Evolutionary conservation across 2,113 vertebrate genomes (phyloP).

Genomic region (Emydura subglobosa): DNA sequence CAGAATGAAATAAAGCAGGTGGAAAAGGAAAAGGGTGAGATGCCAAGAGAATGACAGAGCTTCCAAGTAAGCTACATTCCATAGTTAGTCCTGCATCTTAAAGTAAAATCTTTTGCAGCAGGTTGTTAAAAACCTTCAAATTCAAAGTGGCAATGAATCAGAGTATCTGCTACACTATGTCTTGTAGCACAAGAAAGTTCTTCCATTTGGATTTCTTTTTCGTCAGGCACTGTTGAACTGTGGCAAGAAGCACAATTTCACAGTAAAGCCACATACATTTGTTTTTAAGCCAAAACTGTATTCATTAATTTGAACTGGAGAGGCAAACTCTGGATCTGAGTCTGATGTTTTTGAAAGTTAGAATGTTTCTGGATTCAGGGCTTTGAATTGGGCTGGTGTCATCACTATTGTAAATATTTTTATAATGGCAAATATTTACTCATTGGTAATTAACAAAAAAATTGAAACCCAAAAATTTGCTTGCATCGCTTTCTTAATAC

Average conservation of each 20-base stretch:
- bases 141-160: background rate
- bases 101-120: background rate
- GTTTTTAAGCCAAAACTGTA: background rate
- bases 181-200: background rate
- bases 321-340: background rate
- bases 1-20: background rate
- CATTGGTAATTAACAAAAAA: background rate
- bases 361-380: background rate
- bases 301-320: constrained; percentile 18
- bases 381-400: background rate
- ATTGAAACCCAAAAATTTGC: background rate
- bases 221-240: background rate
- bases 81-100: background rate
- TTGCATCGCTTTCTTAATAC: background rate
- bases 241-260: background rate
- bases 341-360: background rate
- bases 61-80: background rate
- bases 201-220: background rate
- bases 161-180: background rate
- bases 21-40: background rate
- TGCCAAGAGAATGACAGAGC: background rate
- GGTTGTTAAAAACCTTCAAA: background rate
- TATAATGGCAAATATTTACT: background rate
- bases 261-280: background rate
- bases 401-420: background rate